phyloP scores from a whole-genome alignment of 2,113 vertebrate genomes.

The Coracopsis vasa region DNA sequence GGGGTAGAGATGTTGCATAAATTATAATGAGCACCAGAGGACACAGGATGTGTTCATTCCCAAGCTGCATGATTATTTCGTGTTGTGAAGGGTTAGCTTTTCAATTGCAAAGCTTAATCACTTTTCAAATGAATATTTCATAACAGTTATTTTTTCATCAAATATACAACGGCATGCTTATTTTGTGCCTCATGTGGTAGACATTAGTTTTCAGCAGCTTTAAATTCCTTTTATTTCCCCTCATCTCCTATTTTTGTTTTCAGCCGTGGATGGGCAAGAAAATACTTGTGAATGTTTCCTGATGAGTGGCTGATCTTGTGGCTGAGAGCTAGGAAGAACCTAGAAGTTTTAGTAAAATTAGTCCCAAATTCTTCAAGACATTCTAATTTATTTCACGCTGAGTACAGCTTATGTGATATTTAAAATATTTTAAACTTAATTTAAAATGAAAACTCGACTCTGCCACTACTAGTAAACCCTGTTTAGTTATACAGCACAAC shows the following conservation, averaged over 20 bases:
- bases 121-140: slow-evolving; percentile 81
- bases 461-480: background rate
- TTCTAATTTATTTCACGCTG: slow-evolving; percentile 6
- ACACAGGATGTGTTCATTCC: slow-evolving; percentile 70
- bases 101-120: slow-evolving; percentile 77
- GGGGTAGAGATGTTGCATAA: slow-evolving; percentile 69
- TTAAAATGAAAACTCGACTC: background rate
- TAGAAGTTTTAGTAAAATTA: slow-evolving; percentile 6
- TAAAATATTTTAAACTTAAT: slow-evolving; percentile 22
- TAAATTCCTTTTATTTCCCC: slow-evolving; percentile 55
- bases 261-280: slow-evolving; percentile 26
- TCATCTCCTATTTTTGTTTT: slow-evolving; percentile 56
- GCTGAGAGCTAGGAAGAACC: background rate
- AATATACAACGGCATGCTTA: slow-evolving; percentile 58
- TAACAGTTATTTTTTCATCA: slow-evolving; percentile 74
- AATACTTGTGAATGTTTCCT: slow-evolving; percentile 46
- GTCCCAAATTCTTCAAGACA: background rate
- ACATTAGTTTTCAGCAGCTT: slow-evolving; percentile 58
- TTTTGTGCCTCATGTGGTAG: slow-evolving; percentile 64
- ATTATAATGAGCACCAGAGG: slow-evolving; percentile 71
- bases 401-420: background rate
- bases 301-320: slow-evolving; percentile 29
- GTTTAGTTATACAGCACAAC: background rate
- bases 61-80: slow-evolving; percentile 69
- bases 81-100: slow-evolving; percentile 77